Conservation (phyloP, 2,797 vertebrate species). For the Alca torda region DNA sequence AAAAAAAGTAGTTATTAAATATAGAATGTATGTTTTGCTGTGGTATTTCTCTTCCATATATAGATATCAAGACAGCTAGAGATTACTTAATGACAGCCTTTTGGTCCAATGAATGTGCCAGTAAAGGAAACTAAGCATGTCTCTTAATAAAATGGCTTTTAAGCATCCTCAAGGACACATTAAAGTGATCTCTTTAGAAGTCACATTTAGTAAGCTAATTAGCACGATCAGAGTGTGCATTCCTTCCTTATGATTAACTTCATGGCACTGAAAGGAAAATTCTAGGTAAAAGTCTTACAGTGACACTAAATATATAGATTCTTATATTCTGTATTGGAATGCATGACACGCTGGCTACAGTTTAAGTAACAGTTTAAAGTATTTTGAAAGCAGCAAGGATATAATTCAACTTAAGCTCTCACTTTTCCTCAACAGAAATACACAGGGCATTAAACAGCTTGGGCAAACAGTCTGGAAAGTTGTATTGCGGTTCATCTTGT, state of each 20-base stretch:
- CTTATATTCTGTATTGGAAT: conserved; percentile 36
- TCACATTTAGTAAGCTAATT: conserved; percentile 23
- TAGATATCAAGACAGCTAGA: background rate
- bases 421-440: conserved; percentile 20
- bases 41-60: background rate
- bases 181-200: conserved; percentile 24
- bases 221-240: conserved; percentile 17
- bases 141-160: conserved; percentile 17
- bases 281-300: background rate
- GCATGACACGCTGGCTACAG: conserved; percentile 30
- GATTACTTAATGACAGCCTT: background rate
- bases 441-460: conserved; percentile 25
- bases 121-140: conserved; percentile 1
- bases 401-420: conserved; percentile 49
- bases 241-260: conserved; percentile 50
- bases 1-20: background rate
- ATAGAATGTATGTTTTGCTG: background rate
- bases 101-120: conserved; percentile 8
- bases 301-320: background rate
- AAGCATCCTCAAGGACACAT: conserved; percentile 18
- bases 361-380: background rate
- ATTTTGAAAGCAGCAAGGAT: conserved; percentile 40
- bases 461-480: conserved; percentile 53
- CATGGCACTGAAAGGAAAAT: background rate
- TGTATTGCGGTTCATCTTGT: background rate